Base-by-base conservation (phyloP, 1,140 invertebrate species). In the Agraylea sexmaculata region DNA sequence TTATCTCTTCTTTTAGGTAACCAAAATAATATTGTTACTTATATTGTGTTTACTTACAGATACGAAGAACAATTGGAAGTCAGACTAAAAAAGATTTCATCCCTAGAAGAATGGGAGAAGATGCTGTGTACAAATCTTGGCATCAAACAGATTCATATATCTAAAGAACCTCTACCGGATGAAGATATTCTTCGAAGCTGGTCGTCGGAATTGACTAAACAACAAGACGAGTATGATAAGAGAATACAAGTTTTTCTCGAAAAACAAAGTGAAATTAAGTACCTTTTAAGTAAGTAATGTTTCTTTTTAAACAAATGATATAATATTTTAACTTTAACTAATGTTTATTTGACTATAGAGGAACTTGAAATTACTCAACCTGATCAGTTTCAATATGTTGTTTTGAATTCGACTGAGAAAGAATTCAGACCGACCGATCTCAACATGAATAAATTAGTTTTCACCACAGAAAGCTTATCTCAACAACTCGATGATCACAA, bases 401-500 rank as follows among this genome's bases (percentile, higher is more conserved):
- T 49, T 7, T 13, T 43, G 8, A 41, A 45, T 15, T 40, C 47
- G 5, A 40, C 47, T 13, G 23, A 32, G 12, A 30, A 37, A 22
- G 47, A 45, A 16, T 49, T 49, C 22, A 25, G 33, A 28, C 36
- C 43, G 8, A 45, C 47, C 11, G 47, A 49, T 21, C 27, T 38
- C 20, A 45, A 49, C 16, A 45, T 49, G 47, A 33, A 36, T 17
- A 40, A 40, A 17, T 22, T 49, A 25, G 33, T 37, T 32, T 13
- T 41, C 6, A 32, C 46, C 2, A 11, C 37, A 32, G 43, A 49
- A 19, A 37, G 15, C 28, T 34, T 49, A 8, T 25, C 20, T 19
- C 27, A 43, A 17, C 30, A 43, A 28, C 27, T 45, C 4, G 31
- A 45, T 33, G 31, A 45, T 13, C 43, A 29, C n/a, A 39, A 49